These are phyloP conservation scores for Isoperla grammatica DNA, from an alignment of 2,888 invertebrate genomes.

Conservation along the genomic window DNA sequence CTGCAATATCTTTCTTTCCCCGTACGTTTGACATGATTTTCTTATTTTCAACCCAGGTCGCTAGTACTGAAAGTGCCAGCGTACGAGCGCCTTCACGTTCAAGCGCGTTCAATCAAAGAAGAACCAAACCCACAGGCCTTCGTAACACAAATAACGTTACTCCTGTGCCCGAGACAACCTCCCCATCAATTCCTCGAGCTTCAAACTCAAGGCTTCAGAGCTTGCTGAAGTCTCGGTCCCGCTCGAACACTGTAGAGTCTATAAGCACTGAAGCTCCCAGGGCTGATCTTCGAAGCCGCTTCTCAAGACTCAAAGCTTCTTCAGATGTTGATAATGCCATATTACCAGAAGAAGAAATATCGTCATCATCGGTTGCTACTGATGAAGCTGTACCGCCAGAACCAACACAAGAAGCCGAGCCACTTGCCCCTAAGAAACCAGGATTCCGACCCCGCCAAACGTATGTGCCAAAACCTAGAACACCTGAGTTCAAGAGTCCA, in stretches of 20 bases:
- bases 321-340: slow-evolving; percentile 2
- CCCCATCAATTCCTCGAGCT: not conserved
- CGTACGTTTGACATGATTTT: no score
- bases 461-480: slow-evolving; percentile 4
- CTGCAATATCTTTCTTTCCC: no score
- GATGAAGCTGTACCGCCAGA: not conserved
- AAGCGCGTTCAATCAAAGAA: not conserved
- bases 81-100: not conserved
- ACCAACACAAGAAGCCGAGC: not conserved
- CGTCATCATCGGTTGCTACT: no score
- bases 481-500: no score
- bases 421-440: not conserved
- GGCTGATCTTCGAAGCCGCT: not conserved
- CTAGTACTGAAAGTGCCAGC: not conserved
- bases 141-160: not conserved
- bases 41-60: no score
- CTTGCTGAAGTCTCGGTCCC: no score
- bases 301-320: not conserved
- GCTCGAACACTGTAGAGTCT: no score
- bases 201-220: not conserved
- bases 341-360: not conserved
- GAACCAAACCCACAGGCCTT: not conserved
- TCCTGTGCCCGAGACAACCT: not conserved
- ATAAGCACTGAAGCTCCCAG: not conserved
- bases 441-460: not conserved